These are phyloP conservation scores for Furcula furcula DNA, from an alignment of 2,888 invertebrate genomes.

Conservation along the genomic window DNA sequence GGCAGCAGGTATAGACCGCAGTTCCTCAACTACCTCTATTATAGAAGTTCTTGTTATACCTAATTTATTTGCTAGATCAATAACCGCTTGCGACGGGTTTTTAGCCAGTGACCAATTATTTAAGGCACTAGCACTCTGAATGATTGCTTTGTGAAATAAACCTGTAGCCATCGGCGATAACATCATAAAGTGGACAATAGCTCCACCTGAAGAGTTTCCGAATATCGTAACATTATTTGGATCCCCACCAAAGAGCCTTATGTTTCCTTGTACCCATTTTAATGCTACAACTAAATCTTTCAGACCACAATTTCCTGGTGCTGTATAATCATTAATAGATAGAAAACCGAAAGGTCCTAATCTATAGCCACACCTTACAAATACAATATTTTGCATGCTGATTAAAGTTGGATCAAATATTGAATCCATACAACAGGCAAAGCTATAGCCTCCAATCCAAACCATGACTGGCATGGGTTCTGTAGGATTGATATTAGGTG, in stretches of 20 bases:
- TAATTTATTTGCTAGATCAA: constrained; percentile 52
- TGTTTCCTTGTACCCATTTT: constrained; percentile 70
- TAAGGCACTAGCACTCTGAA: constrained; percentile 69
- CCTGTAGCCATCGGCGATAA: constrained; percentile 73
- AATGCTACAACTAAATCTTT: constrained; percentile 71
- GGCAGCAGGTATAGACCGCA: constrained; percentile 41
- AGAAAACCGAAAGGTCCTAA: constrained; percentile 74
- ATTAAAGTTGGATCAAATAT: constrained; percentile 60
- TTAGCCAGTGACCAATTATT: constrained; percentile 64
- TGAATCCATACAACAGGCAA: constrained; percentile 44
- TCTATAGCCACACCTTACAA: constrained; percentile 68
- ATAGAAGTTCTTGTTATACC: constrained; percentile 45
- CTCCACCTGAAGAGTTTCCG: constrained; percentile 71
- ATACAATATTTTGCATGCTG: constrained; percentile 54
- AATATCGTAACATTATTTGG: constrained; percentile 72
- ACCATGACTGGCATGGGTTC: constrained; percentile 74
- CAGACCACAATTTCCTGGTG: constrained; percentile 71
- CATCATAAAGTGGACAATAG: constrained; percentile 70
- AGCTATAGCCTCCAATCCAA: constrained; percentile 70
- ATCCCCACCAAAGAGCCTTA: constrained; percentile 67
- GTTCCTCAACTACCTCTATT: constrained; percentile 57
- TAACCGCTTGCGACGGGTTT: constrained; percentile 52
- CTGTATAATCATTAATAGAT: constrained; percentile 61
- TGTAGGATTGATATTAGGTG: constrained; percentile 49
- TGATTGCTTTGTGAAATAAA: constrained; percentile 70